phyloP scores from a whole-genome alignment of 1,140 invertebrate species.

The Spodoptera litura region DNA sequence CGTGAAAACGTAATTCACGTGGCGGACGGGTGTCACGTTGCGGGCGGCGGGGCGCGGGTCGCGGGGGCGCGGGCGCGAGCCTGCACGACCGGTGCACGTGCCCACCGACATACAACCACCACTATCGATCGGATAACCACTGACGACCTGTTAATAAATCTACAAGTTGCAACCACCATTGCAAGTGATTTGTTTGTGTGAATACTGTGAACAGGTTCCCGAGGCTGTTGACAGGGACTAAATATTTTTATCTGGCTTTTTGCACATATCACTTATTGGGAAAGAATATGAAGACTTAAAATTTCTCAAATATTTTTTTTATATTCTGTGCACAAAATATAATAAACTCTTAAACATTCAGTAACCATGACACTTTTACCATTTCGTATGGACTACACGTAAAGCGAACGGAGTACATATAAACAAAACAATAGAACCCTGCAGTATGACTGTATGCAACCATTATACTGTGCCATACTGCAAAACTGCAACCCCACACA shows the following conservation, averaged over 20 bases:
- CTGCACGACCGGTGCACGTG: conserved; percentile 48
- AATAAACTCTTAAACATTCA: no score
- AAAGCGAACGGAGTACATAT: background rate
- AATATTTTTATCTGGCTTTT: background rate
- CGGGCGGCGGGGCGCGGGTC: conserved; percentile 19
- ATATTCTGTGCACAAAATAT: no score
- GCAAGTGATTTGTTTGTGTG: background rate
- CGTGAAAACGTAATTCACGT: conserved; percentile 48
- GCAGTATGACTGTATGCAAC: background rate
- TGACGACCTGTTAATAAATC: conserved; percentile 14
- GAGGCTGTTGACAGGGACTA: background rate
- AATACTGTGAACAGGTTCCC: background rate
- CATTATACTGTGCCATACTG: background rate
- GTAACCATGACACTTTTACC: no score
- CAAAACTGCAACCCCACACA: conserved; percentile 1
- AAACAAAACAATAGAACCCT: background rate
- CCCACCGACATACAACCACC: background rate
- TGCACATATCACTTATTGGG: no score
- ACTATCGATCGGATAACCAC: conserved; percentile 38
- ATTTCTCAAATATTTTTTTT: no score
- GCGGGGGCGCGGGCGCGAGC: conserved; percentile 3
- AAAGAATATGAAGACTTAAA: no score
- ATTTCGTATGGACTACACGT: no score
- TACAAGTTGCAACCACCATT: background rate
- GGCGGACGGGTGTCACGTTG: conserved; percentile 46